A percentile compares a stretch with the other conserved stretches of the same genome.
phyloP scores from a whole-genome alignment of 2,888 invertebrate genomes.

The Auanema sp. region DNA sequence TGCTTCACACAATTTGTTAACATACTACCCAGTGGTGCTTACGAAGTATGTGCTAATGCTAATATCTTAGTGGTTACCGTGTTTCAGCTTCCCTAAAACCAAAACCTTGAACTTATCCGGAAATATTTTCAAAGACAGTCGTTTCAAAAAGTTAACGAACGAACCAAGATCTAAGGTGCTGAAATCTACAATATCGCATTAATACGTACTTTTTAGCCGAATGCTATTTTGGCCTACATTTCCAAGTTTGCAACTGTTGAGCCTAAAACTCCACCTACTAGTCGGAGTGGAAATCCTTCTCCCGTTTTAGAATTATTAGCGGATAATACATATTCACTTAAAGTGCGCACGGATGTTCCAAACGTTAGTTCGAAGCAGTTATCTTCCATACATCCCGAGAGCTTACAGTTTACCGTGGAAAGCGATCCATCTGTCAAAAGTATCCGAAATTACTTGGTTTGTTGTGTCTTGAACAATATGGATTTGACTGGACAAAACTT shows the following conservation, averaged over 20 bases:
- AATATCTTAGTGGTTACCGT: no score
- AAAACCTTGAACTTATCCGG: slow-evolving; percentile 30
- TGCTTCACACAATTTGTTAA: slow-evolving; percentile 17
- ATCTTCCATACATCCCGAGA: neutral
- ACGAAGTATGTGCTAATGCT: neutral
- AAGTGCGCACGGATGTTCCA: neutral
- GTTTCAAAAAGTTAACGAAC: slow-evolving; percentile 43
- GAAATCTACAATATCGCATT: neutral
- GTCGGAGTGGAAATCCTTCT: neutral
- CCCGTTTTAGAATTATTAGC: neutral
- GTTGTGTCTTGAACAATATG: slow-evolving; percentile 38
- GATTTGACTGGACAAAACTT: slow-evolving; percentile 39
- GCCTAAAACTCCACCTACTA: neutral
- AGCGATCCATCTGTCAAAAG: slow-evolving; percentile 32
- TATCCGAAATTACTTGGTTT: slow-evolving; percentile 43
- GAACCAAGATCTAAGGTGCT: slow-evolving; percentile 40
- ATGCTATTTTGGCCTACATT: slow-evolving; percentile 31
- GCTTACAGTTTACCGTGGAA: slow-evolving; percentile 24
- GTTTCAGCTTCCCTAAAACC: slow-evolving; percentile 14
- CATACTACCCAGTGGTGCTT: slow-evolving; percentile 9
- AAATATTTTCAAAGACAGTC: slow-evolving; percentile 36
- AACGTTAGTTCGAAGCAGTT: slow-evolving; percentile 1
- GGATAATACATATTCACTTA: neutral
- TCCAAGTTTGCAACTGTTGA: neutral
- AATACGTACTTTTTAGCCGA: slow-evolving; percentile 15